Conservation (phyloP, 1,140 invertebrate genomes). For the Babylonia areolata region DNA sequence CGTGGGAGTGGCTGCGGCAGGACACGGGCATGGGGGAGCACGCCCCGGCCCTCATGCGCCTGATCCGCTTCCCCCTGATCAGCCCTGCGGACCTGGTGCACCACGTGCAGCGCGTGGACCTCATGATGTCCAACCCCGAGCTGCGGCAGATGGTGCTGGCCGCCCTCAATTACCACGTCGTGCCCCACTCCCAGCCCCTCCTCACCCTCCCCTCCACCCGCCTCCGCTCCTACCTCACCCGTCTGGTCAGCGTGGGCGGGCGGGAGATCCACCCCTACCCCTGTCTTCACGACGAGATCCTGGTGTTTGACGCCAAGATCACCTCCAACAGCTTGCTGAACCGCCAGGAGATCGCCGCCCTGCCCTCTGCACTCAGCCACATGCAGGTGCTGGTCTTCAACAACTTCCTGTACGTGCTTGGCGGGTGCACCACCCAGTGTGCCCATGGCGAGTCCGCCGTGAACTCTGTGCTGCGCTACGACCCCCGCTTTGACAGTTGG, state of each 20-base stretch:
- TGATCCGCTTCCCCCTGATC: constrained; percentile 75
- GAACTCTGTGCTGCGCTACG: constrained; percentile 74
- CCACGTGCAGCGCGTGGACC: constrained; percentile 72
- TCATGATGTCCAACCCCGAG: constrained; percentile 73
- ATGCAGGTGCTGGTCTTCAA: constrained; percentile 76
- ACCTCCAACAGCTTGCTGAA: constrained; percentile 72
- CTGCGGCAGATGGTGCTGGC: constrained; percentile 74
- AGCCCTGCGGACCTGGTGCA: constrained; percentile 73
- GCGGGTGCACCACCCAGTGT: constrained; percentile 76
- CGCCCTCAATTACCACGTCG: constrained; percentile 76
- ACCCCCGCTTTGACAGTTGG: constrained; percentile 75
- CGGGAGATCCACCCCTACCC: constrained; percentile 75
- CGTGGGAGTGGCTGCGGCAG: constrained; percentile 73
- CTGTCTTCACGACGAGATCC: constrained; percentile 73
- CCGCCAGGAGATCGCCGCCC: constrained; percentile 68
- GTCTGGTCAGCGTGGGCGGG: constrained; percentile 73
- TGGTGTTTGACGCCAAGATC: constrained; percentile 73
- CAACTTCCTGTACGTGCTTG: constrained; percentile 75
- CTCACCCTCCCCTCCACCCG: constrained; percentile 59
- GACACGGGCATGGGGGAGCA: constrained; percentile 66
- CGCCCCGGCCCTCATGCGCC: constrained; percentile 70
- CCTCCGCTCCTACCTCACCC: constrained; percentile 69
- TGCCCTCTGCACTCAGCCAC: constrained; percentile 75
- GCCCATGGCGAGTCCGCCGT: constrained; percentile 76
- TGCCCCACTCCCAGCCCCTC: constrained; percentile 73